Evolutionary conservation across 2,113 vertebrate genomes (phyloP).

Genomic region (Silurus meridionalis): DNA sequence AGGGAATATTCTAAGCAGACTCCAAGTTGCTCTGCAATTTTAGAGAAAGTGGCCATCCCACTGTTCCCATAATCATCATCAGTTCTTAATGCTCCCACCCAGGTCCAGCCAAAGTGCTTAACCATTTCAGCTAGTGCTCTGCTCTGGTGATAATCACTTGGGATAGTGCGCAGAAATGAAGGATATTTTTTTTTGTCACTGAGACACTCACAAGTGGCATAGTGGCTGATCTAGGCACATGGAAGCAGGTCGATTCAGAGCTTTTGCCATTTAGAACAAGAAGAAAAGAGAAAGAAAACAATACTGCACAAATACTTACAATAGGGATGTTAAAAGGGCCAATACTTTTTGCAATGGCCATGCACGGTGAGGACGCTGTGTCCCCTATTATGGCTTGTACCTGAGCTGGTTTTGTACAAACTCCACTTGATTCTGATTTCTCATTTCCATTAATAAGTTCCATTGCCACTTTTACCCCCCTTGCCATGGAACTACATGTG

Average conservation of each 20-base stretch:
- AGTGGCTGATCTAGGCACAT: conserved; percentile 58
- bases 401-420: conserved; percentile 60
- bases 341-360: conserved; percentile 41
- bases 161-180: conserved; percentile 65
- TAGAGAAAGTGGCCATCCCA: conserved; percentile 65
- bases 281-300: no score
- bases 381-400: conserved; percentile 53
- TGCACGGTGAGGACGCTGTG: conserved; percentile 1
- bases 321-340: conserved; percentile 69
- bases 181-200: conserved; percentile 57
- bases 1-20: conserved; percentile 61
- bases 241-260: neutral
- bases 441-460: conserved; percentile 64
- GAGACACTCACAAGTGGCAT: conserved; percentile 58
- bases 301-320: conserved; percentile 58
- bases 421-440: conserved; percentile 14
- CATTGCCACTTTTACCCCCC: conserved; percentile 60
- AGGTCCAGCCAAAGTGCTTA: conserved; percentile 63
- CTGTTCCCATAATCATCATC: conserved; percentile 62
- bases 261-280: conserved; percentile 41
- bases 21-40: conserved; percentile 57
- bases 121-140: conserved; percentile 65
- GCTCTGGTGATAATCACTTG: conserved; percentile 71
- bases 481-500: conserved; percentile 62
- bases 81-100: conserved; percentile 59